These are phyloP conservation scores for Chauna torquata DNA, from an alignment of 2,113 vertebrate genomes.

Conservation along the genomic window DNA sequence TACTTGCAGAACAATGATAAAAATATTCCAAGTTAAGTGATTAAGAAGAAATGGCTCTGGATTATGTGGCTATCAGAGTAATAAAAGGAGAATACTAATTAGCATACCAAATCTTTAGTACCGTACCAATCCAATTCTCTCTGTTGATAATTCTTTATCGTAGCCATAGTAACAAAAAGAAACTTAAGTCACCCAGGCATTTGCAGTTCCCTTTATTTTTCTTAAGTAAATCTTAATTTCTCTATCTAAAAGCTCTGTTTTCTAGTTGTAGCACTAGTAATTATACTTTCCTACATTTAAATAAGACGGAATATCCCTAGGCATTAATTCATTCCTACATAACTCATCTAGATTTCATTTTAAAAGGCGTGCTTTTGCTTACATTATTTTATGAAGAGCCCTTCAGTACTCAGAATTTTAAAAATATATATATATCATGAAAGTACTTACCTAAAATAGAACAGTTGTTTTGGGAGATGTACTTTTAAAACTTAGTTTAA, in stretches of 20 bases:
- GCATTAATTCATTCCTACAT: background rate
- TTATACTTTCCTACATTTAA: constrained; percentile 16
- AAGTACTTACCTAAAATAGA: background rate
- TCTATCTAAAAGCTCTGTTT: background rate
- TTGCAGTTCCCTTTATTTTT: constrained; percentile 10
- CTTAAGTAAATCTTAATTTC: constrained; percentile 4
- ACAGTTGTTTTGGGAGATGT: background rate
- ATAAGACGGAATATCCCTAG: background rate
- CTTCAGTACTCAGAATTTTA: background rate
- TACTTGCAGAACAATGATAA: constrained; percentile 11
- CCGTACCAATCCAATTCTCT: background rate
- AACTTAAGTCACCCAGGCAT: background rate
- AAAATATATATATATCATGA: background rate
- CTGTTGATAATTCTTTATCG: constrained; percentile 23
- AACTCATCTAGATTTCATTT: constrained; percentile 4
- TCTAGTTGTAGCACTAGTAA: background rate
- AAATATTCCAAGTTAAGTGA: constrained; percentile 14
- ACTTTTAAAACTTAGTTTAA: background rate
- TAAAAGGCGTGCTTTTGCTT: background rate
- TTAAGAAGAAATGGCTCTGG: constrained; percentile 9
- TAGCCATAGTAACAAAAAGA: constrained; percentile 31
- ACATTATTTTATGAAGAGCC: background rate
- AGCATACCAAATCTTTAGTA: constrained; percentile 21
- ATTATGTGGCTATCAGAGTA: background rate
- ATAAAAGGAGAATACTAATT: constrained; percentile 45